A percentile compares a stretch with the other conserved stretches of the same genome.
phyloP scores from a whole-genome alignment of 1,140 invertebrate species.

The Aphidius ervi region DNA sequence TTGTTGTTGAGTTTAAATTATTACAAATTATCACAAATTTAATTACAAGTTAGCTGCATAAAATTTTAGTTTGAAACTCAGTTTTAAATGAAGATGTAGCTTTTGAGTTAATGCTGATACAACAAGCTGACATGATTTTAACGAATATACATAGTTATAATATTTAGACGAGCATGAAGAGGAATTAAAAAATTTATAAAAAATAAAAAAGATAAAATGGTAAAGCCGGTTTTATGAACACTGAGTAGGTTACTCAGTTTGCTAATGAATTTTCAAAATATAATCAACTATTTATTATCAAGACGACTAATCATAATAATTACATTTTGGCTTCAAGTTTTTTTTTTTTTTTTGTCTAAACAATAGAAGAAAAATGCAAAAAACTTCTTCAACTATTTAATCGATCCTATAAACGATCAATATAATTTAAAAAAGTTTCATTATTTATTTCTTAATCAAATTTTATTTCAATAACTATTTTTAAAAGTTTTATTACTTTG shows the following conservation, averaged over 20 bases:
- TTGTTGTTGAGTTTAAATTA: constrained; percentile 23
- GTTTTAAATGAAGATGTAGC: not conserved
- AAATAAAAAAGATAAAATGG: not conserved
- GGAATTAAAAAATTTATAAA: constrained; percentile 2
- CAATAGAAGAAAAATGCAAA: not conserved
- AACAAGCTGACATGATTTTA: no score
- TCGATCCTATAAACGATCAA: no score
- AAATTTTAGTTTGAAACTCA: constrained; percentile 27
- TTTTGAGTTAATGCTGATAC: no score
- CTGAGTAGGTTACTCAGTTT: constrained; percentile 28
- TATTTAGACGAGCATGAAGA: not conserved
- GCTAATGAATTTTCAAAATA: constrained; percentile 37
- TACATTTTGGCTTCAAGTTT: constrained; percentile 20
- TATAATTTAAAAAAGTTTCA: no score
- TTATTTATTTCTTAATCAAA: no score
- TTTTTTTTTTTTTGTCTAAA: no score
- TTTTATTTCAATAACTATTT: no score
- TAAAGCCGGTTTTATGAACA: not conserved
- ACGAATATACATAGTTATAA: no score
- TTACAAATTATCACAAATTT: constrained; percentile 27
- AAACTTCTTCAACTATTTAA: no score
- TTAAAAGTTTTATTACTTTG: no score
- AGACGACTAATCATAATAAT: constrained; percentile 31
- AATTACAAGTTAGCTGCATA: constrained; percentile 27
- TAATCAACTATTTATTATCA: constrained; percentile 14